Conservation (phyloP, 2,888 invertebrate species). For the Nymphalis urticae region DNA sequence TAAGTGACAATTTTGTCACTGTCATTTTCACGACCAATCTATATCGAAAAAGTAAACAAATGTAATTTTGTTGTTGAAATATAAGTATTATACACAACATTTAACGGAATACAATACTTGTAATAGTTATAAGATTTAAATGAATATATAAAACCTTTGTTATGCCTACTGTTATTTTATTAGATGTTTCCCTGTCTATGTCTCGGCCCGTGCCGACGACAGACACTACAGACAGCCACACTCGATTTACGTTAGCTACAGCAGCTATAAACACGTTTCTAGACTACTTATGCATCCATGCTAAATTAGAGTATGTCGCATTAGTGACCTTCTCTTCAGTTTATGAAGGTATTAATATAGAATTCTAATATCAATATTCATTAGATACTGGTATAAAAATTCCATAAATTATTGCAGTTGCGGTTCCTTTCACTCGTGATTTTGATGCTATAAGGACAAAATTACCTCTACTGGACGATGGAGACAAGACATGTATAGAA, state of each 20-base stretch:
- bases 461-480: constrained; percentile 88
- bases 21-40: no score
- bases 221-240: constrained; percentile 66
- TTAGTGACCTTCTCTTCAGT: constrained; percentile 69
- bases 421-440: constrained; percentile 94
- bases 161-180: constrained; percentile 72
- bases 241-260: constrained; percentile 64
- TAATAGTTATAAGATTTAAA: background rate
- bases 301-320: constrained; percentile 73
- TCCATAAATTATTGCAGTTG: constrained; percentile 62
- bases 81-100: background rate
- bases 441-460: constrained; percentile 89
- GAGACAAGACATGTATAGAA: constrained; percentile 93
- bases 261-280: constrained; percentile 70
- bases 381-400: no score
- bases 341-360: constrained; percentile 62
- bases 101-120: background rate
- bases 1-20: no score
- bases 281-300: constrained; percentile 67
- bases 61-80: no score
- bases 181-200: constrained; percentile 75
- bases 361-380: background rate
- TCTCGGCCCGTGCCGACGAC: constrained; percentile 66
- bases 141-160: constrained; percentile 8
- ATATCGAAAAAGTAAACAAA: no score